Evolutionary conservation across 2,797 vertebrate species (phyloP), one percentile per base, ranked within the genome.

Genomic region (Myotis vivesi): DNA sequence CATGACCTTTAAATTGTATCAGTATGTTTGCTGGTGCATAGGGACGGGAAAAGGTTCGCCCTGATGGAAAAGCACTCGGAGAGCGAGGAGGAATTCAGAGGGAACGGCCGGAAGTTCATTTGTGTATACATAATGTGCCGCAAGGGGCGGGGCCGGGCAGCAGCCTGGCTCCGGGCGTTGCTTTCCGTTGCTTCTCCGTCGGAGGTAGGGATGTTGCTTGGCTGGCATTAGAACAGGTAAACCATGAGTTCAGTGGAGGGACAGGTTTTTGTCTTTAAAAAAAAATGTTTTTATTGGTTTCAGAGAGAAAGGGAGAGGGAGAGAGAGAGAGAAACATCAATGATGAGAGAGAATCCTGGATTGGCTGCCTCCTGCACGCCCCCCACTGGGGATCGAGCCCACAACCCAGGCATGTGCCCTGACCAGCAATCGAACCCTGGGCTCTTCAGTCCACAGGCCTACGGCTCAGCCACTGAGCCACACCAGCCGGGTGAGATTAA

Each of bases 1-100:
- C 99, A 99, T 99, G 99, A 99, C 99, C 99, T 99, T 99, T 99
- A 99, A 99, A 99, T 99, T 98, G 99, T 99, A 99, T 99, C 99
- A 99, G 99, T 99, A 99, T 99, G 99, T 99, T 99, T 99, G 99
- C 99, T 99, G 99, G 99, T 99, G 99, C 99, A 99, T 99, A 99
- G 98, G 98, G 98, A 98, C 97, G 91, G 98, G 98, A 99, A 99
- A 99, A 99, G 99, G 99, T 99, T 99, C 96, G 94, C 98, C 98
- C 98, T 98, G 98, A 99, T 99, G 99, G 98, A 98, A 98, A 99
- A 98, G 97, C 97, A 96, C 97, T 97, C 93, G 53, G 96, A 98
- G 98, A 98, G 98, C 98, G 91, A 98, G 97, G 98, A 98, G 98
- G 98, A 98, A 98, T 98, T 98, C 98, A 97, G 97, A 98, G 97